Conservation (phyloP, 2,888 invertebrate genomes). For the Gonocerus acuteangulatus region DNA sequence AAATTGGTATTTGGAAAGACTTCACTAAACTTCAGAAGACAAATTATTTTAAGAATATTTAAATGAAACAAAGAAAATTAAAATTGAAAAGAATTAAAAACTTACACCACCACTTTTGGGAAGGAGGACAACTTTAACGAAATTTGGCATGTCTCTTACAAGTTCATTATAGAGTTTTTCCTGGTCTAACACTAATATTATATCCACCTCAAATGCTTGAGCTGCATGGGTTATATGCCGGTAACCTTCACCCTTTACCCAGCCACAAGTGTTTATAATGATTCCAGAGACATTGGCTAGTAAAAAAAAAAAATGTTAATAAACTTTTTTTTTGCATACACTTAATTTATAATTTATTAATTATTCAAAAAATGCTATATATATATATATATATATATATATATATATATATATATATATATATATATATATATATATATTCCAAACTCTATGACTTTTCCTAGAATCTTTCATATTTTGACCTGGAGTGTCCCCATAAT, state of each 20-base stretch:
- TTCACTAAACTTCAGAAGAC: too few species aligned
- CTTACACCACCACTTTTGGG: constrained; percentile 94
- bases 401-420: background rate
- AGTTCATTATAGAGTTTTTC: constrained; percentile 92
- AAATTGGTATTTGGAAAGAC: too few species aligned
- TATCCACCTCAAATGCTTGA: constrained; percentile 90
- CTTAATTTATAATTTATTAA: background rate
- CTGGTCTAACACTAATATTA: constrained; percentile 91
- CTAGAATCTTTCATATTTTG: too few species aligned
- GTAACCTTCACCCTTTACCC: constrained; percentile 90
- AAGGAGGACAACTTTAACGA: constrained; percentile 83
- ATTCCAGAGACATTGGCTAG: constrained; percentile 77
- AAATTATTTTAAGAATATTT: too few species aligned
- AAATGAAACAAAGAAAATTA: too few species aligned
- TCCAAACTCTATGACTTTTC: too few species aligned
- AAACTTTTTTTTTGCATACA: background rate
- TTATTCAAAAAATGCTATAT: background rate
- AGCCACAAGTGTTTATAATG: constrained; percentile 95
- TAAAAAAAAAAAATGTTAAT: constrained; percentile 38
- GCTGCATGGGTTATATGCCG: constrained; percentile 78
- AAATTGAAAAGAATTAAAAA: too few species aligned
- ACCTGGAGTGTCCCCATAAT: too few species aligned
- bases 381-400: background rate
- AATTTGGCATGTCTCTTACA: constrained; percentile 83
- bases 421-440: too few species aligned